Base-by-base conservation (phyloP, 2,888 invertebrate species). In the Megaustenia siamemsis region DNA sequence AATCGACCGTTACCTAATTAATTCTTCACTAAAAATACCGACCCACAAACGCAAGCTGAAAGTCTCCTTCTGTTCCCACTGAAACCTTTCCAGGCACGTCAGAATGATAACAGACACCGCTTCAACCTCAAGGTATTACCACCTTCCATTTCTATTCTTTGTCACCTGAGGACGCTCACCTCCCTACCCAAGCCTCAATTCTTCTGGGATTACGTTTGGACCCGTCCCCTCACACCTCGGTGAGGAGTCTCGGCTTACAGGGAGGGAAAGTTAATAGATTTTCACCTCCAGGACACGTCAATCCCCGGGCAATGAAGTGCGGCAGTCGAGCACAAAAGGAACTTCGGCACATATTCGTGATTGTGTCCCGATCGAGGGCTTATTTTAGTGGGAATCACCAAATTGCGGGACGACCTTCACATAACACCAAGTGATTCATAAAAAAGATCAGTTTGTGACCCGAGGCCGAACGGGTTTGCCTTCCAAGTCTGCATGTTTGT, bases 201-300 rank as follows among this genome's bases (percentile, higher is more conserved):
- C 18, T 35, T 18, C 71, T 45, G 12, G 45, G 28, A 73, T 73
- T 73, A 73, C 18, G 18, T 28, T 10, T 3, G 28, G 45, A 10
- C 12, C 38, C n/a, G 43, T 71, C 69, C 38, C n/a, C 24, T n/a
- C 12, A 43, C 43, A 1, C 45, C 45, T 73, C 71, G 32, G 12
- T 12, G 28, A 28, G 8, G 28, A 4, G 71, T 45, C 28, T 73
- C 40, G n/a, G 43, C 32, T 40, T 71, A 24, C 69, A 8, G 43
- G 6, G n/a, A n/a, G 32, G 38, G 40, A 71, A 71, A 40, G 69
- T 71, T 71, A 71, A 71, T 71, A 43, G 69, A 71, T 43, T 71
- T 43, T 71, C 43, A 71, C 69, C 69, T 43, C 43, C 24, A n/a
- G 6, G 40, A 21, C 24, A 71, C n/a, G 43, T n/a, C 40, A 71